A percentile compares a stretch with the other conserved stretches of the same genome.
Conservation (phyloP, 1,140 invertebrate species). For the Leptopilina clavipes region DNA sequence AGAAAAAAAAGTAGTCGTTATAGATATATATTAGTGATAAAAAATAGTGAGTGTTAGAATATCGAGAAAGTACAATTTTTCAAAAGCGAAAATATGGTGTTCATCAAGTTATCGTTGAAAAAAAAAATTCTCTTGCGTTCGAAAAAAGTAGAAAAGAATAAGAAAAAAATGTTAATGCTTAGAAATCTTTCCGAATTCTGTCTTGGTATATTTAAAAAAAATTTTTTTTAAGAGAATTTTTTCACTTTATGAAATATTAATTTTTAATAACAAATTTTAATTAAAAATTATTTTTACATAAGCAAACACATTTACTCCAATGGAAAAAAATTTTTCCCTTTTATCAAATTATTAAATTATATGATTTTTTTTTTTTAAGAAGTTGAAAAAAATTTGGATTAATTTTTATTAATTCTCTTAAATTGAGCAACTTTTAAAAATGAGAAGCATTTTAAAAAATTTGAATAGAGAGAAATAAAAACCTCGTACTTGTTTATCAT, state of each 20-base stretch:
- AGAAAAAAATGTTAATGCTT: neutral
- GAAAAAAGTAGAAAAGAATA: neutral
- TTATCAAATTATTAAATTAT: too few relatives aligned
- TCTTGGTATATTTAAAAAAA: too few relatives aligned
- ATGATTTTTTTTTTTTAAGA: too few relatives aligned
- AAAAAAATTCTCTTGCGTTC: neutral
- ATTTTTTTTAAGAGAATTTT: neutral
- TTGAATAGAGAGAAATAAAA: too few relatives aligned
- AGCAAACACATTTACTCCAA: too few relatives aligned
- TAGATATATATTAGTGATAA: neutral
- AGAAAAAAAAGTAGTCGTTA: neutral
- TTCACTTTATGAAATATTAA: too few relatives aligned
- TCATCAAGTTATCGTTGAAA: conserved; percentile 3
- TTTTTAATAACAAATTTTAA: neutral
- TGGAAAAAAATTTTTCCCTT: too few relatives aligned
- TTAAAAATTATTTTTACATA: too few relatives aligned
- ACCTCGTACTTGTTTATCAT: conserved; percentile 21
- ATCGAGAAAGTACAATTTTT: conserved; percentile 31
- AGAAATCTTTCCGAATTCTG: conserved; percentile 4
- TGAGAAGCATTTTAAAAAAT: too few relatives aligned
- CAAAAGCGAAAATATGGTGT: neutral
- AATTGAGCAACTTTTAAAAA: too few relatives aligned
- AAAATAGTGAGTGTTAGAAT: conserved; percentile 25
- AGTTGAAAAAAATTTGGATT: too few relatives aligned
- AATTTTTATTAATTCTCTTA: too few relatives aligned